Conservation (phyloP, 2,113 vertebrate genomes). For the Stercorarius parasiticus region DNA sequence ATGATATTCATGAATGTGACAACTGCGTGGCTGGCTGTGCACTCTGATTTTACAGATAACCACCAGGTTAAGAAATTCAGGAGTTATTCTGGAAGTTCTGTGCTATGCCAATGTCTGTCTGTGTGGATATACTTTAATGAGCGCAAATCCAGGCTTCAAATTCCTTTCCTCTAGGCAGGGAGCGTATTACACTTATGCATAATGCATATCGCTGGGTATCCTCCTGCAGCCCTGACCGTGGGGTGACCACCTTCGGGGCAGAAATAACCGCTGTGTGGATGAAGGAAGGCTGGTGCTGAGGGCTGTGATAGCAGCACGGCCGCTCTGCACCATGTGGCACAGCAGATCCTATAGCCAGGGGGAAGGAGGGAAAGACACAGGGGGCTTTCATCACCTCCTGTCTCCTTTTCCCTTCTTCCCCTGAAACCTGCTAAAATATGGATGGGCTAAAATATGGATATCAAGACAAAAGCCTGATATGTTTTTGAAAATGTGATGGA, state of each 20-base stretch:
- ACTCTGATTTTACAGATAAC: neutral
- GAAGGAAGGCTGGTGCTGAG: neutral
- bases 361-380: neutral
- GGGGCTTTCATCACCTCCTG: neutral
- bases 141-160: neutral
- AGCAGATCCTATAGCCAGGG: neutral
- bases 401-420: neutral
- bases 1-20: neutral
- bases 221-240: neutral
- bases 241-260: rapidly evolving
- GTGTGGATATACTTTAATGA: neutral
- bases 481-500: neutral
- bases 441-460: neutral
- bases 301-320: neutral
- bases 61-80: neutral
- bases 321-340: neutral
- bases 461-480: neutral
- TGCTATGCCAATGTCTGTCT: neutral
- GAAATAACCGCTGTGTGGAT: rapidly evolving
- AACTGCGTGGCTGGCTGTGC: neutral
- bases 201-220: neutral
- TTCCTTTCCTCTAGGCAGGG: neutral
- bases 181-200: neutral
- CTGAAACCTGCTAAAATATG: neutral
- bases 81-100: neutral